Evolutionary conservation across 2,888 invertebrate species (phyloP), one percentile per base, ranked within the genome.

Genomic region (Caenorhabditis sinica): DNA sequence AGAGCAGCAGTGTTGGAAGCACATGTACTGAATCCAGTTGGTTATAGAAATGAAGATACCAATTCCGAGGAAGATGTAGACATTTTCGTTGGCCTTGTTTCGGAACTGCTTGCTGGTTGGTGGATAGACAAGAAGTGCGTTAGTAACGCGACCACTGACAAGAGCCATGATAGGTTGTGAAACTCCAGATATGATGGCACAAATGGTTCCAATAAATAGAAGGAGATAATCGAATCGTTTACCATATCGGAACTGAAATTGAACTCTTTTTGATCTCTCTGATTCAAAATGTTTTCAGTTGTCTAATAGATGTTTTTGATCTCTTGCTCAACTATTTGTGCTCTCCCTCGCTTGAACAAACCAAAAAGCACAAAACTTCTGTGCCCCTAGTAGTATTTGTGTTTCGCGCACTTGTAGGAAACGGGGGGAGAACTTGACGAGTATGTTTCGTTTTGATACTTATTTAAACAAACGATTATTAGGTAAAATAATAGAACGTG

Each of bases 61-160:
- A 60, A 90, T 83, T 25, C 90, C 90, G 20, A 90, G 73, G 86
- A 90, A 90, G 33, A 90, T 90, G 77, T 90, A 90, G 20, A 90
- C 89, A 60, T 90, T 89, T 63, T 89, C 86, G 80, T 89, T 89
- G 20, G 89, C 90, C 25, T 85, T 83, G 28, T 77, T 66, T 53
- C 87, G 80, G 77, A 90, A 90, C 61, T 89, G 82, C 23, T 85
- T 80, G 3, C 77, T 82, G 15, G 72, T 87, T 33, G 87, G 87
- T 4, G 83, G 68, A 53, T 89, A 87, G 11, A 89, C 85, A 30
- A 90, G 85, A 20, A 90, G 83, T 4, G 86, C 87, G 63, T 90
- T 90, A 25, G 90, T 87, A 40, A 90, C 82, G 5, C 90, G 88
- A 71, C 90, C 90, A 28, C 83, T 85, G 76, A 90, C 83, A 61